These are phyloP conservation scores for Zygothrica quintamaculata DNA, from an alignment of 2,888 invertebrate genomes.

Conservation along the genomic window DNA sequence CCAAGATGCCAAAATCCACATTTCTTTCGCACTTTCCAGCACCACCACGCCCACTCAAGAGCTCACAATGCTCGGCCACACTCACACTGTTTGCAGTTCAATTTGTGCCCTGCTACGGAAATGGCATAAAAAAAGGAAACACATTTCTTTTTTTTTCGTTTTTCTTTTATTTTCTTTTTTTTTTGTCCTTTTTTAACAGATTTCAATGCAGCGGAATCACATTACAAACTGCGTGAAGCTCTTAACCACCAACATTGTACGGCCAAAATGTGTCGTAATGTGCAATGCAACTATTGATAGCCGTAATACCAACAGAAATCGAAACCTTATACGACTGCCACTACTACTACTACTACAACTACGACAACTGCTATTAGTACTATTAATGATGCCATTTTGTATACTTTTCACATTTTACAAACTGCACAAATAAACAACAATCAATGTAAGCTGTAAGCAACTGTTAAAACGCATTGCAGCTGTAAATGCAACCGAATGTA, in stretches of 20 bases:
- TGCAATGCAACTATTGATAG: slow-evolving; percentile 37
- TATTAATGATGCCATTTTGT: slow-evolving; percentile 35
- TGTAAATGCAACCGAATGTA: too few relatives aligned
- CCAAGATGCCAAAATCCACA: slow-evolving; percentile 9
- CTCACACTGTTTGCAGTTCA: slow-evolving; percentile 67
- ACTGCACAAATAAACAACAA: slow-evolving; percentile 18
- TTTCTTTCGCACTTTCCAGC: not conserved
- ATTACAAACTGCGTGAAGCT: slow-evolving; percentile 37
- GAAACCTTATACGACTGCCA: too few relatives aligned
- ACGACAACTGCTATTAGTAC: too few relatives aligned
- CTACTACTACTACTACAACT: too few relatives aligned
- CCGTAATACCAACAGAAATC: slow-evolving; percentile 29
- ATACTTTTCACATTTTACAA: slow-evolving; percentile 15
- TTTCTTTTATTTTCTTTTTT: too few relatives aligned
- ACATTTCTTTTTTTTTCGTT: too few relatives aligned
- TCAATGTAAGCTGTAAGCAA: not conserved
- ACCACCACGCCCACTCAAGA: not conserved
- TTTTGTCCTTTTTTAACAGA: slow-evolving; percentile 48
- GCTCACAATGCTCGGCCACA: slow-evolving; percentile 27
- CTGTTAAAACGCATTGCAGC: too few relatives aligned
- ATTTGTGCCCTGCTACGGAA: slow-evolving; percentile 73
- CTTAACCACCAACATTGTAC: slow-evolving; percentile 52
- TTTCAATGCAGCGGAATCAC: slow-evolving; percentile 45
- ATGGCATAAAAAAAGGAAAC: slow-evolving; percentile 53
- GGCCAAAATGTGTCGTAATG: slow-evolving; percentile 57